These are phyloP conservation scores for Strix uralensis DNA, from an alignment of 2,113 vertebrate species.

Conservation along the genomic window DNA sequence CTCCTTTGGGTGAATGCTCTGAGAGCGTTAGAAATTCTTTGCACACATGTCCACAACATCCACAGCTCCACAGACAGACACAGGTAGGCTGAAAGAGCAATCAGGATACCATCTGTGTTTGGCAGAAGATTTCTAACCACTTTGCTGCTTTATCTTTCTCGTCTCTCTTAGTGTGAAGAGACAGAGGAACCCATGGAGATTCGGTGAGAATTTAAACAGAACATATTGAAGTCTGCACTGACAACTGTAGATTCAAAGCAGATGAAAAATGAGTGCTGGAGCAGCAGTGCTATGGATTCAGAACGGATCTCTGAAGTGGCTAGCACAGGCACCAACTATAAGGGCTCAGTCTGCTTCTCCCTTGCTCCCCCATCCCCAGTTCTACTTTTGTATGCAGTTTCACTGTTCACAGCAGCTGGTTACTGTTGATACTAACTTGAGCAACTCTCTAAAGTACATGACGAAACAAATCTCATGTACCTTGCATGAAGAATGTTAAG, in stretches of 20 bases:
- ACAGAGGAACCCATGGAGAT: conserved; percentile 32
- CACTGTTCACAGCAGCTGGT: neutral
- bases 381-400: conserved; percentile 7
- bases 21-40: neutral
- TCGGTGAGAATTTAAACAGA: conserved; percentile 29
- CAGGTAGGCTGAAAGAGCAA: conserved; percentile 58
- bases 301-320: neutral
- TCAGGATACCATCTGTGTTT: conserved; percentile 46
- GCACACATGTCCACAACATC: conserved; percentile 32
- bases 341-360: neutral
- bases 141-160: conserved; percentile 26
- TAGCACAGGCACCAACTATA: neutral
- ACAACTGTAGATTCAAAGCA: conserved; percentile 2
- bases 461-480: neutral
- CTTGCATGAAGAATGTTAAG: neutral
- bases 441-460: neutral
- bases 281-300: neutral
- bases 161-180: conserved; percentile 28
- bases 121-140: conserved; percentile 50
- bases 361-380: neutral
- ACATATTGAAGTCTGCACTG: conserved; percentile 39
- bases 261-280: conserved; percentile 40
- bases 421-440: neutral
- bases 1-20: neutral
- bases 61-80: conserved; percentile 29